A percentile compares a stretch with the other conserved stretches of the same genome.
phyloP scores from a whole-genome alignment of 2,888 invertebrate species.

The Portevinia maculata region DNA sequence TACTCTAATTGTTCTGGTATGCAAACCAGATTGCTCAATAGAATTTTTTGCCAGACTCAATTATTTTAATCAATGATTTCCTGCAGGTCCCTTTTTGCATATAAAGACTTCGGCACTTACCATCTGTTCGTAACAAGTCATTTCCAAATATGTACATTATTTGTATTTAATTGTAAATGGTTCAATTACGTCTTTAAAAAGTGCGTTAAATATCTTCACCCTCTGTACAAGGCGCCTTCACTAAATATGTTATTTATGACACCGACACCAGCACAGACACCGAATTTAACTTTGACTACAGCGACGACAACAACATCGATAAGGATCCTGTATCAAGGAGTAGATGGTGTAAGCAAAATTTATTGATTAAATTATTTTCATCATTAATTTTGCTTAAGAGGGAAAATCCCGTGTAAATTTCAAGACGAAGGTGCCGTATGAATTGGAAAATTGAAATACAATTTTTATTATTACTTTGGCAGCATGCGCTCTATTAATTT shows the following conservation, averaged over 20 bases:
- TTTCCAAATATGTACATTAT: too few relatives aligned
- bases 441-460: conserved; percentile 55
- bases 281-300: conserved; percentile 20
- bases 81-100: too few relatives aligned
- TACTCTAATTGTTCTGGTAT: too few relatives aligned
- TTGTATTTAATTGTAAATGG: not conserved
- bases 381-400: conserved; percentile 37
- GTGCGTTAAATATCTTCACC: conserved; percentile 31
- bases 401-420: conserved; percentile 18
- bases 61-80: too few relatives aligned
- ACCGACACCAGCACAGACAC: conserved; percentile 28
- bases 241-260: conserved; percentile 54
- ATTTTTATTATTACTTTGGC: conserved; percentile 38
- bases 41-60: too few relatives aligned
- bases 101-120: too few relatives aligned
- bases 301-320: not conserved
- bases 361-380: conserved; percentile 58
- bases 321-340: conserved; percentile 4
- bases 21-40: too few relatives aligned
- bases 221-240: conserved; percentile 33
- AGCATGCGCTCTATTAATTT: conserved; percentile 30
- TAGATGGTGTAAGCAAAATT: conserved; percentile 7
- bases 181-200: conserved; percentile 2
- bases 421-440: not conserved
- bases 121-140: too few relatives aligned